Conservation (phyloP, 2,888 invertebrate species). For the Epistrophella euchroma region DNA sequence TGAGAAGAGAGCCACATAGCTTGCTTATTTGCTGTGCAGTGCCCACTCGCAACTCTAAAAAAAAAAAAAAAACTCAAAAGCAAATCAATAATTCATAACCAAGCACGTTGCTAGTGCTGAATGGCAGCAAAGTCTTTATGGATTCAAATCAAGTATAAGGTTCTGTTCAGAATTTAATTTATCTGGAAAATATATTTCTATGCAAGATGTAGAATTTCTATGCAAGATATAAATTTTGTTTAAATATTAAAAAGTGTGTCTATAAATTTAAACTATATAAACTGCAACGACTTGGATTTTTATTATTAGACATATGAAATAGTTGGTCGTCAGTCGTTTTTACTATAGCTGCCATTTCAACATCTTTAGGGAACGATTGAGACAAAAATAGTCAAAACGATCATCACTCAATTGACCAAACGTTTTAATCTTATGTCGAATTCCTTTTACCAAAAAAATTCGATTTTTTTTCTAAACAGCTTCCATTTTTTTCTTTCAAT, state of each 20-base stretch:
- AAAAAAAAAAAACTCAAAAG: slow-evolving; percentile 28
- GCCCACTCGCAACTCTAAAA: neutral
- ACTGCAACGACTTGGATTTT: neutral
- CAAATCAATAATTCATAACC: slow-evolving; percentile 73
- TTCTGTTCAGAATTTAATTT: slow-evolving; percentile 47
- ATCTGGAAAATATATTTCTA: slow-evolving; percentile 60
- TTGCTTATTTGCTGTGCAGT: neutral
- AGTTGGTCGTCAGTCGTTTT: too few species aligned
- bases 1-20: slow-evolving; percentile 15
- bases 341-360: too few species aligned
- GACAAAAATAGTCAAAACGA: too few species aligned
- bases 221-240: slow-evolving; percentile 30
- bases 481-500: too few species aligned
- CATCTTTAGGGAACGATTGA: too few species aligned
- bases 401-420: too few species aligned
- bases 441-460: too few species aligned
- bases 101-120: slow-evolving; percentile 18
- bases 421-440: too few species aligned
- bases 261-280: slow-evolving; percentile 33
- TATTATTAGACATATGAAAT: neutral
- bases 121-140: slow-evolving; percentile 57
- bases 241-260: slow-evolving; percentile 13
- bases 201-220: slow-evolving; percentile 49
- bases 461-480: too few species aligned
- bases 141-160: slow-evolving; percentile 69